Evolutionary conservation across 37 sponge, comb jelly and placozoan genomes (phyloP), one percentile per base, ranked within the genome.

Genomic region (Aphrocallistes beatrix): DNA sequence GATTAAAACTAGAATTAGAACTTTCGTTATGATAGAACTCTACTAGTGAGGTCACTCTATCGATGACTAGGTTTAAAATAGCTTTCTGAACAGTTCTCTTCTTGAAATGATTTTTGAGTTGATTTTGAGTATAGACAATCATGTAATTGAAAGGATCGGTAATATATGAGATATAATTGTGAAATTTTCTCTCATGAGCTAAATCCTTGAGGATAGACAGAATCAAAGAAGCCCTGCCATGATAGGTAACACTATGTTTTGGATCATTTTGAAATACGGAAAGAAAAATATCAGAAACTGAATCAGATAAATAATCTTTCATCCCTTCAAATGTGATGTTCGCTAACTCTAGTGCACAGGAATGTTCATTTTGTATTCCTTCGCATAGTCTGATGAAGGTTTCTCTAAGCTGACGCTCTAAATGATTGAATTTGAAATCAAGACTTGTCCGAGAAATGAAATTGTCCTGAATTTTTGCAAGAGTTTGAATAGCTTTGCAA

Each of bases 371-470:
- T 60, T 60, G 28, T 8, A 60, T 60, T 32, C 75, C 75, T 60
- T 60, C 75, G n/a, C 75, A 60, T 1, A 60, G 75, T 60, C n/a
- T 3, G n/a, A 8, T 13, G 21, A 60, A 60, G n/a, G 75, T 60
- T 19, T 6, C 3, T 60, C 21, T 60, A 3, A 60, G 75, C n/a
- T 32, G 10, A 32, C 3, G 1, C 75, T 60, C 75, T 30, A 60
- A 60, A 3, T 60, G 34, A 6, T 60, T 30, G n/a, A 60, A 60
- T 13, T 60, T 60, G 10, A 60, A 1, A 60, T 60, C 75, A 13
- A 60, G 75, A 60, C 75, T 60, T 60, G 75, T 60, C n/a, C 75
- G 10, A 6, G 75, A 60, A 60, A 60, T 21, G 34, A 60, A 60
- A 25, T 60, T 1, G 21, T 60, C 75, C 3, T 60, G 8, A 28